Percentiles rank a stretch among this genome's conserved stretches.
Conservation (phyloP, 2,113 vertebrate genomes). For the Loxodonta africana region DNA sequence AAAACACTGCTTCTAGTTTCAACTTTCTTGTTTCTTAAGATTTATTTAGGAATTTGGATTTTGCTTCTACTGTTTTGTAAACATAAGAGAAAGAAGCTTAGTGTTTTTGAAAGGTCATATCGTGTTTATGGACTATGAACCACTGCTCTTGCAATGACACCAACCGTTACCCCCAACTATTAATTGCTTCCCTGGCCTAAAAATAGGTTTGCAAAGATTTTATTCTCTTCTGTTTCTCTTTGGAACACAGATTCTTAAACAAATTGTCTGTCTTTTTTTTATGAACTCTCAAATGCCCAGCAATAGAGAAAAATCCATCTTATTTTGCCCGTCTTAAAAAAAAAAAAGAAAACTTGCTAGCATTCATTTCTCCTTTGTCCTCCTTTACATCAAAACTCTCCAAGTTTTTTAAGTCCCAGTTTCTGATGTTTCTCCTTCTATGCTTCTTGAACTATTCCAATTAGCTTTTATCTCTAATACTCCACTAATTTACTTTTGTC, state of each 20-base stretch:
- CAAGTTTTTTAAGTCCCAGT: not conserved
- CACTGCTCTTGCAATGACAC: not conserved
- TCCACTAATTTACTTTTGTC: not conserved
- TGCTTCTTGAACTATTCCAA: not conserved
- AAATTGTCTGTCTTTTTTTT: not conserved
- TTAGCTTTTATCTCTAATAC: not conserved
- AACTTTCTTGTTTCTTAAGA: slow-evolving; percentile 22
- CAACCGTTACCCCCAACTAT: not conserved
- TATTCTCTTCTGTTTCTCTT: not conserved
- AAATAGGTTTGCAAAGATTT: slow-evolving; percentile 5
- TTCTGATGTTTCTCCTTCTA: not conserved
- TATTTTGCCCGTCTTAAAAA: not conserved
- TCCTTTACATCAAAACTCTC: not conserved
- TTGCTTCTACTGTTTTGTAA: slow-evolving; percentile 6
- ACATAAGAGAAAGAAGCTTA: not conserved
- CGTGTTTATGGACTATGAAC: not conserved
- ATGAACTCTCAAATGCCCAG: not conserved
- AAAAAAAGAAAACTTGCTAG: not conserved
- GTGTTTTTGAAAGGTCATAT: not conserved
- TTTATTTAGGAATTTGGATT: slow-evolving; percentile 5
- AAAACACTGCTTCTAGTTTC: not conserved
- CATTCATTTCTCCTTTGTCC: not conserved
- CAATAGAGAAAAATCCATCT: not conserved
- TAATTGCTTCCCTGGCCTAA: not conserved
- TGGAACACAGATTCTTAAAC: not conserved